Base-by-base conservation (phyloP, 2,888 invertebrate genomes). In the Rhagophthalmus giganteus region DNA sequence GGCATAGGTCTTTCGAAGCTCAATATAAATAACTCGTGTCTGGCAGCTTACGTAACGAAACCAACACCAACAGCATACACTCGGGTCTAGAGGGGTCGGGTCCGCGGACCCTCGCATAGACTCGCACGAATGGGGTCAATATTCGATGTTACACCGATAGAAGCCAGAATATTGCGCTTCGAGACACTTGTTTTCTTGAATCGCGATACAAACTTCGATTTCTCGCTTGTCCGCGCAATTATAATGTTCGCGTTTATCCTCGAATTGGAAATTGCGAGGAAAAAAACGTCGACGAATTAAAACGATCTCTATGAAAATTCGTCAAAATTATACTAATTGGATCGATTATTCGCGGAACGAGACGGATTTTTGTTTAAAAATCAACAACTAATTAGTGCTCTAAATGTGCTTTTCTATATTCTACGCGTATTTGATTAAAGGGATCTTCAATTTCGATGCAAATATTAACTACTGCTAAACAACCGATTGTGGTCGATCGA, bases 11-110 rank as follows among this genome's bases (percentile, higher is more conserved):
- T 46, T 35, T 37, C 46, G 16, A 52, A 51, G 37, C 34, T 35
- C 30, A 40, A 42, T 47, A 37, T 51, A 54, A 50, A 53, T 41
- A 54, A 53, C 37, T 40, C 37, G 47, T 26, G 39, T 39, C 31
- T 53, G 51, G 33, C 39, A 15, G 41, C 37, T 41, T 31, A 39
- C 47, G 50, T 41, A 50, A 47, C 39, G 42, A 26, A 35, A 33
- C 42, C 28, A 42, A 38, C 47, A 40, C 33, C 44, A 45, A 38
- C 38, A 20, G 11, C 25, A 38, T 31, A 34, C 35, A 40, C 15
- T 40, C 49, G 28, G 27, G 9, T 42, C 26, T 33, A 47, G 44
- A 50, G 39, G 47, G 48, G 53, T 45, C 51, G 51, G 13, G 31
- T 7, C 44, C 26, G 20, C 40, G 45, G 42, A 45, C 51, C 51